Conservation (phyloP, 2,888 invertebrate species). For the Augochlorella aurata region DNA sequence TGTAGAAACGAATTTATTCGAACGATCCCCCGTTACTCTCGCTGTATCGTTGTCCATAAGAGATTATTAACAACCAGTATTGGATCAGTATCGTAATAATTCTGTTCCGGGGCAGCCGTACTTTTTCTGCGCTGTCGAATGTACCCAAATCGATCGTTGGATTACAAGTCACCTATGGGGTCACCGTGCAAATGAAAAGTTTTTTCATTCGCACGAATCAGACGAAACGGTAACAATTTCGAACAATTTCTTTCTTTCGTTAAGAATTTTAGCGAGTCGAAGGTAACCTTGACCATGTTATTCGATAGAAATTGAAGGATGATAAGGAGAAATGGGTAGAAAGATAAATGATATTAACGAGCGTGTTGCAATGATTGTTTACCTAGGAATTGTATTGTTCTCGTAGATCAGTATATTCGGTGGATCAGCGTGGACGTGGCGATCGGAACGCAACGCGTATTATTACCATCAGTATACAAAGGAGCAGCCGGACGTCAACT, state of each 20-base stretch:
- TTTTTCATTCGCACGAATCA: too few species aligned
- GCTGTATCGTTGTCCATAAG: background rate
- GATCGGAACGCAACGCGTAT: constrained; percentile 80
- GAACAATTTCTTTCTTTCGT: too few species aligned
- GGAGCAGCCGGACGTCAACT: constrained; percentile 85
- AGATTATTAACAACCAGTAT: background rate
- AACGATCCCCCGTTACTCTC: background rate
- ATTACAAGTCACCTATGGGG: too few species aligned
- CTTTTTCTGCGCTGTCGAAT: background rate
- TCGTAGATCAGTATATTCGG: constrained; percentile 81
- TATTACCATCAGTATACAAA: constrained; percentile 84
- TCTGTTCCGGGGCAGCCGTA: background rate
- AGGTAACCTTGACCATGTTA: too few species aligned
- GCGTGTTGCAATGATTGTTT: background rate
- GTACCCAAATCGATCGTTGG: too few species aligned
- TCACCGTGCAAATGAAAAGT: too few species aligned
- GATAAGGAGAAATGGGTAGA: background rate
- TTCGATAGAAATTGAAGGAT: too few species aligned
- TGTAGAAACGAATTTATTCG: background rate
- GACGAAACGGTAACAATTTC: too few species aligned
- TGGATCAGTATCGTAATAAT: background rate
- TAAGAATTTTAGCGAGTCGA: too few species aligned
- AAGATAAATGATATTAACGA: background rate
- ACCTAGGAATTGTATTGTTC: background rate
- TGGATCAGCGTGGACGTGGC: constrained; percentile 83